Conservation (phyloP, 2,888 invertebrate species). For the Seira sanloemensis region DNA sequence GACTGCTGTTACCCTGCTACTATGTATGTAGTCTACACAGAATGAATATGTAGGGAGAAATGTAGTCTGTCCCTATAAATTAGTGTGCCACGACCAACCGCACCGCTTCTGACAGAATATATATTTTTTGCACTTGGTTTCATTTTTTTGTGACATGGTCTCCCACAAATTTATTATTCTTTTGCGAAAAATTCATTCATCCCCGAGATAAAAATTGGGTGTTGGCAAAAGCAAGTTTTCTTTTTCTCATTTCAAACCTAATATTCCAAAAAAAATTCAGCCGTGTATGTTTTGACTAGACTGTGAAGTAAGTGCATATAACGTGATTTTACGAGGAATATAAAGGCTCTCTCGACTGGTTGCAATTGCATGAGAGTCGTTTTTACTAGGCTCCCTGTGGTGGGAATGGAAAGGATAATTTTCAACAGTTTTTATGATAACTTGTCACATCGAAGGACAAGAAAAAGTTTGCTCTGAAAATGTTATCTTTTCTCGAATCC, state of each 20-base stretch:
- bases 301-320: neutral
- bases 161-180: neutral
- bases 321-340: neutral
- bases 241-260: neutral
- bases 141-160: neutral
- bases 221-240: neutral
- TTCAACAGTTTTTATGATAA: neutral
- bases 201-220: slow-evolving; percentile 12
- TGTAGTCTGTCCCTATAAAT: no score
- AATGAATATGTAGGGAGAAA: no score
- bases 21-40: no score
- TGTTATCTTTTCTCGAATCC: neutral
- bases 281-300: neutral
- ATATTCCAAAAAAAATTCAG: neutral
- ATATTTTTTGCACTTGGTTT: neutral
- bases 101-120: neutral
- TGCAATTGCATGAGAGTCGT: neutral
- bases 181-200: slow-evolving; percentile 1
- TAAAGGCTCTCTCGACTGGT: neutral
- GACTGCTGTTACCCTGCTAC: no score
- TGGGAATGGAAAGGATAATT: neutral
- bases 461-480: neutral
- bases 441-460: neutral
- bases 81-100: no score
- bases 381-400: neutral